Evolutionary conservation across 2,888 invertebrate genomes (phyloP), one percentile per base, ranked within the genome.

Genomic region (Megastigmus dorsalis): DNA sequence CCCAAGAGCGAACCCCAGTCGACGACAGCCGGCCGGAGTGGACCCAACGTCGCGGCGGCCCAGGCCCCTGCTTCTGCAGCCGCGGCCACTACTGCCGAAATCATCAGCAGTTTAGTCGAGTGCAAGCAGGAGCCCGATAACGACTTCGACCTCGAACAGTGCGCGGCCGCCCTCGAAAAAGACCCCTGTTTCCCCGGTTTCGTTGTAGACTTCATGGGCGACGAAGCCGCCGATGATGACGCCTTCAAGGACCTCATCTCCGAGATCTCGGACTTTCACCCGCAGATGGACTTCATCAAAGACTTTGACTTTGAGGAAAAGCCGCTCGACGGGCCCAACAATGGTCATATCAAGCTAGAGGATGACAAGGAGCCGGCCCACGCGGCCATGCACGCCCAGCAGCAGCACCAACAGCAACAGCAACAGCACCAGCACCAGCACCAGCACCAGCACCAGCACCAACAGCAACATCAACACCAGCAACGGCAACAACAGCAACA

Each of bases 201-300:
- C 81, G 92, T 94, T 33, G 92, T 94, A 30, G 95, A 95, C 84
- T 92, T 95, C 78, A 94, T 95, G 86, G 95, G 94, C 62, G 95
- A 95, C 82, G 95, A 95, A 80, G 93, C 95, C 75, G 93, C 93
- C 80, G 93, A 93, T 82, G 95, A 95, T 84, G 93, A 93, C 81
- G 93, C 93, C 50, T 94, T 96, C 86, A 95, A 96, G 88, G 95
- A 95, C 87, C 92, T 96, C 83, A 95, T 96, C 80, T 95, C 94
- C 28, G 96, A 96, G 88, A 94, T 96, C 85, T 94, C 94, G 74
- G 95, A 94, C 83, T 93, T 94, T 82, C 90, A 92, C 88, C 93
- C 94, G 3, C 75, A 75, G 18, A 71, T 75, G 67, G 95, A 95
- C 85, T 93, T 95, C 82, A 94, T 95, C 91, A 93, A 93, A 81